Evolutionary conservation across 2,888 invertebrate genomes (phyloP), one percentile per base, ranked within the genome.

Genomic region (Drosophila kokeensis): DNA sequence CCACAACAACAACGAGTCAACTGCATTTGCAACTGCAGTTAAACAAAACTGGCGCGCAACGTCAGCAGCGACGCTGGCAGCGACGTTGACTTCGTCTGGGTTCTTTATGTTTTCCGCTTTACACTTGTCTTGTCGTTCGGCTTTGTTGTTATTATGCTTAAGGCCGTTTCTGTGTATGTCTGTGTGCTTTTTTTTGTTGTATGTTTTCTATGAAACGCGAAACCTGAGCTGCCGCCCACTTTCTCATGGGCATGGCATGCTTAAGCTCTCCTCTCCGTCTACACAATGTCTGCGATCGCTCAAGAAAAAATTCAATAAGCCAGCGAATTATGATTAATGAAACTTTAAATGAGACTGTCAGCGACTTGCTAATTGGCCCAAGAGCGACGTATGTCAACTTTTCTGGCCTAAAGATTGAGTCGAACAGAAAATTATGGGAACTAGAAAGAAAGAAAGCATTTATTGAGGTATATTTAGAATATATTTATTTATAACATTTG

Each of bases 101-200:
- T 60, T 80, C 71, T 82, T 79, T 73, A 77, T 81, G 82, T 81
- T 82, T 76, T 89, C 85, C 85, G 85, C 78, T 85, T 85, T 87
- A 72, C 89, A 89, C 88, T 85, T 85, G 83, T 88, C 79, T 69
- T 76, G 85, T 71, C 87, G 71, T 60, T 67, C 63, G 71, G 38
- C 67, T 66, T 67, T 70, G 63, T 62, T 63, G 42, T 76, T 68
- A 64, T 73, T 82, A 89, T 88, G 89, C 79, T 88, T 83, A 89
- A 79, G 83, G 84, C 69, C 87, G 81, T 83, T 45, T 45, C 45
- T 13, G 36, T 36, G 34, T 36, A 15, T 36, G 42, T 21, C 15
- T 45, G 15, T 45, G 8, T 45, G 15, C 7, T 15, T 45, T 36
- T 15, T 45, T 15, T 89, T 83, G 84, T 87, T 70, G 65, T 73